Evolutionary conservation across 2,888 invertebrate genomes (phyloP), one percentile per base, ranked within the genome.

Genomic region (Entomobrya multifasciata): DNA sequence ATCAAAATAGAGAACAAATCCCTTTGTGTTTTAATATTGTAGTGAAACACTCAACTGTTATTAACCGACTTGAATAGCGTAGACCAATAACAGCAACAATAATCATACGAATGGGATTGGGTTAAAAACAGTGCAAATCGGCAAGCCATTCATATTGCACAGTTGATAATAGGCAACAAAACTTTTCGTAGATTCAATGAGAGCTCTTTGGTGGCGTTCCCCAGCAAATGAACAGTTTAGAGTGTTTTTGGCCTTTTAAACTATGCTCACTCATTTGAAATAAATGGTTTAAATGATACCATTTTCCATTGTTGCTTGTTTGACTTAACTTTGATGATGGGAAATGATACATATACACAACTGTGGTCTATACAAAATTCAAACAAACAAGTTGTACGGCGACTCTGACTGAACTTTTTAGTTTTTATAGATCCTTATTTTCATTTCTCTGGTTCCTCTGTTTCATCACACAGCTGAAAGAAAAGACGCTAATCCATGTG

Each of bases 61-160:
- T n/a, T n/a, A n/a, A n/a, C n/a, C n/a, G n/a, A n/a, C n/a, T n/a
- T n/a, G n/a, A n/a, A n/a, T n/a, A n/a, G n/a, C n/a, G n/a, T n/a
- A n/a, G n/a, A n/a, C n/a, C 10, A 47, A 22, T 49, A 72, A 49
- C n/a, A 49, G 20, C 70, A 85, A 79, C 85, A 79, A 85, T 85
- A 79, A 72, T 70, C 57, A 62, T 78, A 67, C 47, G n/a, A 62
- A 79, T 36, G 36, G 62, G 85, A 85, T 85, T 60, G 79, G 72
- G 49, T 72, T 85, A 85, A 79, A 79, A 85, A 72, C 52, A 55
- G 85, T 36, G 85, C 72, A 72, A 85, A 85, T 85, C 79, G 85
- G 78, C 78, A 72, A 85, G 60, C 72, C 70, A 79, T 85, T 85
- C 85, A 85, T 85, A 79, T 79, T 62, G 22, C 60, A 62, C 30